Conservation (phyloP, 2,113 vertebrate species). For the Sorex fumeus region DNA sequence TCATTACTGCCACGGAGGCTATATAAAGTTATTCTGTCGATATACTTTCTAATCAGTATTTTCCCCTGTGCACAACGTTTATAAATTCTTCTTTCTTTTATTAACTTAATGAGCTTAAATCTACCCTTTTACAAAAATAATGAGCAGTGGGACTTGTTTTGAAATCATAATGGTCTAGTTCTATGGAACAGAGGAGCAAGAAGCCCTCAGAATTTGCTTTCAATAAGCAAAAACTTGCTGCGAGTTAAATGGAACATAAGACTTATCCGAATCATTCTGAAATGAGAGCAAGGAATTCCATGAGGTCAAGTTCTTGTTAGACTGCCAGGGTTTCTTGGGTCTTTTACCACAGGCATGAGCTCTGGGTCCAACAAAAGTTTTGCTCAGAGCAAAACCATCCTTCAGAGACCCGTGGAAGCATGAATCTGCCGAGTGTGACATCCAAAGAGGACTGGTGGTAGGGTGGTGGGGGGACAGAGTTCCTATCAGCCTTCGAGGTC, state of each 20-base stretch:
- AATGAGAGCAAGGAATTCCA: conserved; percentile 24
- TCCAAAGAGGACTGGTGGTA: neutral
- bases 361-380: neutral
- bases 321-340: conserved; percentile 38
- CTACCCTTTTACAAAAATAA: conserved; percentile 36
- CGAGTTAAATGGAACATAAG: neutral
- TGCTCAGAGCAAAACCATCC: neutral
- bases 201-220: conserved; percentile 41
- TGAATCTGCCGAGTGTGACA: neutral
- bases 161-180: conserved; percentile 25
- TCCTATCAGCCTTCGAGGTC: neutral
- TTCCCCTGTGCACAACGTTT: neutral
- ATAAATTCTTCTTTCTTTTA: conserved; percentile 61
- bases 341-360: conserved; percentile 7
- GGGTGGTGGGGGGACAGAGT: neutral
- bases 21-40: neutral
- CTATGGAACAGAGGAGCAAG: neutral
- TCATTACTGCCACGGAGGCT: neutral
- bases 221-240: neutral
- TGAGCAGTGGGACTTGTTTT: neutral
- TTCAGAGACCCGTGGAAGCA: neutral
- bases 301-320: conserved; percentile 6
- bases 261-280: neutral
- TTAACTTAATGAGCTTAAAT: neutral
- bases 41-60: conserved; percentile 8